Base-by-base conservation (phyloP, 2,113 vertebrate species). In the Dasyurus viverrinus region DNA sequence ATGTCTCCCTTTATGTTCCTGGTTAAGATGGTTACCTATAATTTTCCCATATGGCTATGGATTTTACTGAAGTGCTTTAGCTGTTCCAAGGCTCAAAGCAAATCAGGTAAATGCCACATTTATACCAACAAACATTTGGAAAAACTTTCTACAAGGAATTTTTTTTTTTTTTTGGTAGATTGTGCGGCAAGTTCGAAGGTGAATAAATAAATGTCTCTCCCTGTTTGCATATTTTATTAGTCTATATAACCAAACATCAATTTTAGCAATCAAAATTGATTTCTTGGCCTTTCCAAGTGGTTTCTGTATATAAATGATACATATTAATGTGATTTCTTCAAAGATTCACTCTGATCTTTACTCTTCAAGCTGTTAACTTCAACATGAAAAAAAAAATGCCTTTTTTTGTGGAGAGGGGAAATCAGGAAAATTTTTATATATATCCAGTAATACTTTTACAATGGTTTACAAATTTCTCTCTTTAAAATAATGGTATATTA, bases 251-350 rank as follows among this genome's bases (percentile, higher is more conserved):
- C 22, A 30, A 68, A 25, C 46, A 93, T 52, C 50, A 55, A 26
- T 55, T 47, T 93, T 48, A 19, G 54, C 25, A 53, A 22, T 48
- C 55, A 95, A 92, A 47, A 46, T 27, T 68, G 89, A 93, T 50
- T 10, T 96, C 68, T 84, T 89, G n/a, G 91, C 54, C 89, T 89
- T 54, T 91, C 46, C 89, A 54, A 97, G 23, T 91, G 93, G 90
- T 94, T 96, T 93, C 92, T 68, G 90, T 23, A 89, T 2, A 96
- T 36, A 90, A 47, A 94, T 48, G 96, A 93, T 90, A 54, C 50
- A 94, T 26, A 91, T 91, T 91, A 90, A 92, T 30, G 36, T 54
- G 94, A 42, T 27, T 94, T 92, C 92, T 95, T 84, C 84, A 93
- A 93, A 93, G 50, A 47, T 19, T 76, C 91, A 92, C 50, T 91